Base-by-base conservation (phyloP, 2,888 invertebrate species). In the Ichneumoninae sp. region DNA sequence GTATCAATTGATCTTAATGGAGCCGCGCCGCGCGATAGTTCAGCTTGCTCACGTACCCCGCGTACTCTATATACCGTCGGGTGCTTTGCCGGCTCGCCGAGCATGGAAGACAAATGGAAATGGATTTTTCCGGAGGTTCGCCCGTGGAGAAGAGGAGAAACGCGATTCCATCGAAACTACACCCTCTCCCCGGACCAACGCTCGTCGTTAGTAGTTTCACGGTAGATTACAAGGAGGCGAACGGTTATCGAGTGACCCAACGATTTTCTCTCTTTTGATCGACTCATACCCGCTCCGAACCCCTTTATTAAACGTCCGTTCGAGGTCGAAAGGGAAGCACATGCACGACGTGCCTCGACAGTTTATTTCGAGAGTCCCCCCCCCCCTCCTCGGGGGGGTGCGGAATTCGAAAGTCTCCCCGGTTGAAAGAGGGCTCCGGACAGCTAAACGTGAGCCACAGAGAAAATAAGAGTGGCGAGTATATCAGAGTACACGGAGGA, bases 361-460 rank as follows among this genome's bases (percentile, higher is more conserved):
- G 71, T 82, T 82, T 82, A 77, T 82, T 82, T 73, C 77, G 57
- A 77, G 82, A 77, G 40, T 10, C 57, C 26, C 1, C 16, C 13
- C 26, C 57, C 57, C 13, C 19, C 6, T 26, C 40, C 26, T 26
- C 26, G 26, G 7, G 7, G 7, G 36, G 36, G 6, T 5, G 44
- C n/a, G 44, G 54, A 75, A 54, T 79, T 83, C 22, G 30, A 52
- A 73, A 74, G 36, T 52, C 52, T 30, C 4, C 5, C 36, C 26
- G 26, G 16, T 22, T 3, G 63, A 54, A 10, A 66, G 63, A 57
- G 80, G 65, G 63, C 40, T 66, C 30, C 66, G 40, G 36, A 10
- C 19, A 57, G 16, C 52, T 33, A 19, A 52, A 47, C 44, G 3
- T 13, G 36, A 50, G 30, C 22, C 3, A 66, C 1, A 71, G 66